Conservation (phyloP, 2,113 vertebrate genomes). For the Paraplagusia blochii region DNA sequence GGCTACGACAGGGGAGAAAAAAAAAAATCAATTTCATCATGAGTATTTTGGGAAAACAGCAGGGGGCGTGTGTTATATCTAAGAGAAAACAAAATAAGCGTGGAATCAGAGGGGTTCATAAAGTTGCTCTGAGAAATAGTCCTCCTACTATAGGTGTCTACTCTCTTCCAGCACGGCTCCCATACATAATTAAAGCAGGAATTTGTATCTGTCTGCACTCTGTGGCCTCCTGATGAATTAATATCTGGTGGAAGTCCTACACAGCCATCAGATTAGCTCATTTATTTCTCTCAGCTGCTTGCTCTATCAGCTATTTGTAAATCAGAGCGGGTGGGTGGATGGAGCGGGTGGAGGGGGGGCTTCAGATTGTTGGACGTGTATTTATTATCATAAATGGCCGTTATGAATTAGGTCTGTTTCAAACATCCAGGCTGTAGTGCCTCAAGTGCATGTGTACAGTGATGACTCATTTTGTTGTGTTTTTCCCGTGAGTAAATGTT, state of each 20-base stretch:
- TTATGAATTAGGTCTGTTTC: conserved; percentile 72
- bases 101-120: conserved; percentile 66
- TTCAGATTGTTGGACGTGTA: conserved; percentile 65
- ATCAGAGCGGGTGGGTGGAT: conserved; percentile 60
- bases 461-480: conserved; percentile 41
- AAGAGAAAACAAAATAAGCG: conserved; percentile 63
- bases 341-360: conserved; percentile 17
- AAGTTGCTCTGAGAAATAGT: conserved; percentile 70
- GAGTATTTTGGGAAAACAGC: conserved; percentile 59
- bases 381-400: conserved; percentile 75
- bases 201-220: conserved; percentile 79
- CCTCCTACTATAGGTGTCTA: conserved; percentile 59
- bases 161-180: conserved; percentile 58
- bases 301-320: conserved; percentile 77
- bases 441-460: conserved; percentile 54
- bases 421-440: conserved; percentile 55
- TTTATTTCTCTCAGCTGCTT: conserved; percentile 76
- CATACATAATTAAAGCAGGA: conserved; percentile 79
- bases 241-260: conserved; percentile 75
- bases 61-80: conserved; percentile 56
- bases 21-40: conserved; percentile 55
- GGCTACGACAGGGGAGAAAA: conserved; percentile 38
- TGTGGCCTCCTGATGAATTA: conserved; percentile 76
- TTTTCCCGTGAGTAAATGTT: conserved; percentile 43
- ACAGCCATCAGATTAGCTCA: conserved; percentile 76